Evolutionary conservation across 53 echinoderm and acorn worm genomes (phyloP).

Genomic region (Patiria pectinifera): DNA sequence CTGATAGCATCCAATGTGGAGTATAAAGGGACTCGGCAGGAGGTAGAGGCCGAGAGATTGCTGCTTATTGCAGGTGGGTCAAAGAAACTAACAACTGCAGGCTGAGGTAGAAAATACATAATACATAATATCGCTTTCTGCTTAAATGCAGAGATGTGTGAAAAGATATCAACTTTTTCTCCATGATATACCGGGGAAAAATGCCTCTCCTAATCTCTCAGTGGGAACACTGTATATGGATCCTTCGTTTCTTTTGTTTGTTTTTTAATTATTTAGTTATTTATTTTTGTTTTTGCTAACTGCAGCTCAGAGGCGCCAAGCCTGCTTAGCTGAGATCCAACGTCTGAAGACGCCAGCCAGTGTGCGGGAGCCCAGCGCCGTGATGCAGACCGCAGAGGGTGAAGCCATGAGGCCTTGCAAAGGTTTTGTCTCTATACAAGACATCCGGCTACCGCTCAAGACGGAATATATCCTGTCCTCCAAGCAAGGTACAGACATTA

Average conservation of each 20-base stretch:
- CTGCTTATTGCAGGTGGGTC: constrained; percentile 91
- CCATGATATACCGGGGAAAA: too few species aligned
- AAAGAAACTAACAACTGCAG: background rate
- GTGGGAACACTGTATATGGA: background rate
- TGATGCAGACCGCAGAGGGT: constrained; percentile 75
- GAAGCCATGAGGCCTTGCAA: constrained; percentile 79
- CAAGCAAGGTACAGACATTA: constrained; percentile 27
- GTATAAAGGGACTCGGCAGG: constrained; percentile 88
- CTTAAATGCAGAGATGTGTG: too few species aligned
- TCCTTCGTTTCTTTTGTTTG: background rate
- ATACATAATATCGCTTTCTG: too few species aligned
- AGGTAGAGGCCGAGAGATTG: constrained; percentile 95
- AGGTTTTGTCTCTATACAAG: constrained; percentile 84
- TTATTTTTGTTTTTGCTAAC: background rate
- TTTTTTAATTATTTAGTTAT: background rate
- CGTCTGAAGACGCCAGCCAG: constrained; percentile 79
- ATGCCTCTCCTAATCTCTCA: too few species aligned
- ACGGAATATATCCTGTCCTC: constrained; percentile 88
- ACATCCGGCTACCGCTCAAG: constrained; percentile 90
- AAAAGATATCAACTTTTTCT: too few species aligned
- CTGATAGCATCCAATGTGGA: constrained; percentile 84
- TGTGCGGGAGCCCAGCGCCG: constrained; percentile 9
- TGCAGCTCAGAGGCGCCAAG: constrained; percentile 92
- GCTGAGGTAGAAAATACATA: background rate
- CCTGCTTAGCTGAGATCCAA: constrained; percentile 95